Evolutionary conservation across 2,113 vertebrate genomes (phyloP).

Genomic region (Oreochromis tanganicae): DNA sequence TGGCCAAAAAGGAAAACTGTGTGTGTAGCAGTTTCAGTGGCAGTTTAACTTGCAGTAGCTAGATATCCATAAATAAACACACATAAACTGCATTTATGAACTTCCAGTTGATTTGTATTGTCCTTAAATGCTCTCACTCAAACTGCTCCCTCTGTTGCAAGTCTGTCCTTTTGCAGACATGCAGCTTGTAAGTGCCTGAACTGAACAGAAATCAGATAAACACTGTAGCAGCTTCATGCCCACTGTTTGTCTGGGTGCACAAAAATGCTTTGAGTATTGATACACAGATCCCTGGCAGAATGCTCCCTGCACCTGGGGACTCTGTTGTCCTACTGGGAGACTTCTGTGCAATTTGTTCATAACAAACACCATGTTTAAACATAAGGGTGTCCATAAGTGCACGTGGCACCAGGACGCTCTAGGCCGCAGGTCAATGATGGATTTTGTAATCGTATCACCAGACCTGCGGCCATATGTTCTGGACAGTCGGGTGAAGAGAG

Average conservation of each 20-base stretch:
- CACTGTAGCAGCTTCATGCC: not conserved
- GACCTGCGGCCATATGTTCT: not conserved
- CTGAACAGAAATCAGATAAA: not conserved
- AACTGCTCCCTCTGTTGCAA: not conserved
- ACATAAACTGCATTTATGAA: not conserved
- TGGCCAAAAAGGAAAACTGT: not conserved
- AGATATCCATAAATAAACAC: not conserved
- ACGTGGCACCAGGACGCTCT: not conserved
- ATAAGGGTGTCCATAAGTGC: not conserved
- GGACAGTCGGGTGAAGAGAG: not conserved
- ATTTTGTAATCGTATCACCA: not conserved
- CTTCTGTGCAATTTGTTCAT: not conserved
- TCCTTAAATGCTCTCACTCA: not conserved
- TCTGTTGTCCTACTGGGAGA: not conserved
- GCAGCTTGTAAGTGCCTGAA: not conserved
- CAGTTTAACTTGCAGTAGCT: not conserved
- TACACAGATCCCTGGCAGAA: not conserved
- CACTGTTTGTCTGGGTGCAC: not conserved
- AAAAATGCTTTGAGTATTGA: not conserved
- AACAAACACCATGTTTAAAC: not conserved
- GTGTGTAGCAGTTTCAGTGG: not conserved
- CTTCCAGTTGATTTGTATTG: not conserved
- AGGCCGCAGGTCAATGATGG: not conserved
- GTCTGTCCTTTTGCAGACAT: not conserved
- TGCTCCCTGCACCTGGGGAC: not conserved